phyloP scores from a whole-genome alignment of 2,797 vertebrate species.

The Protosalanx chinensis region DNA sequence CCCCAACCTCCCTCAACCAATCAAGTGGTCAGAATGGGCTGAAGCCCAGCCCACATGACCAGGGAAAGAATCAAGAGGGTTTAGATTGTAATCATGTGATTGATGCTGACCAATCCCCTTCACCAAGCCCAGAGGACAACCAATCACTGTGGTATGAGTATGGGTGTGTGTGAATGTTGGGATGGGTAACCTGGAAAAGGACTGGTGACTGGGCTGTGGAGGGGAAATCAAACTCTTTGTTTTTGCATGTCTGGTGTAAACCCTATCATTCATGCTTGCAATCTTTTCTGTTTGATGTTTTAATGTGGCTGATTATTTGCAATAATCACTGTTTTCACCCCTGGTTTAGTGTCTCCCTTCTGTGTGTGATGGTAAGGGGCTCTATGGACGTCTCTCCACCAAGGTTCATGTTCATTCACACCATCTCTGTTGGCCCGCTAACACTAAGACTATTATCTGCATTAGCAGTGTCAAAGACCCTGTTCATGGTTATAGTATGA shows the following conservation, averaged over 20 bases:
- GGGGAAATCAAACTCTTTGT: conserved; percentile 30
- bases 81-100: conserved; percentile 43
- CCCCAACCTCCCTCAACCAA: conserved; percentile 57
- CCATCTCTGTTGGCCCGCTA: conserved; percentile 21
- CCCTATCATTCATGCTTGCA: conserved; percentile 36
- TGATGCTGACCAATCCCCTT: conserved; percentile 63
- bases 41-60: conserved; percentile 45
- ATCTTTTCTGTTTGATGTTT: conserved; percentile 40
- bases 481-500: neutral
- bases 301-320: conserved; percentile 38
- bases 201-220: conserved; percentile 17
- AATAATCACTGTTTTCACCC: conserved; percentile 10
- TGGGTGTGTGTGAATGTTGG: conserved; percentile 85
- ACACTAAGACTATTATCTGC: conserved; percentile 47
- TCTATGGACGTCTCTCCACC: conserved; percentile 36
- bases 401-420: conserved; percentile 27
- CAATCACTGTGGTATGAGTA: conserved; percentile 97
- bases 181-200: conserved; percentile 14
- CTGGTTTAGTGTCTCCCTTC: conserved; percentile 25
- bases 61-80: conserved; percentile 40
- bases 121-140: conserved; percentile 84
- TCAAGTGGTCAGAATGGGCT: conserved; percentile 52
- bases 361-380: conserved; percentile 36
- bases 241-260: conserved; percentile 67
- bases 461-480: conserved; percentile 10